A percentile compares a stretch with the other conserved stretches of the same genome.
These are phyloP conservation scores for Arbacia lixula DNA, from an alignment of 53 echinoderm and acorn worm species.

Conservation along the genomic window DNA sequence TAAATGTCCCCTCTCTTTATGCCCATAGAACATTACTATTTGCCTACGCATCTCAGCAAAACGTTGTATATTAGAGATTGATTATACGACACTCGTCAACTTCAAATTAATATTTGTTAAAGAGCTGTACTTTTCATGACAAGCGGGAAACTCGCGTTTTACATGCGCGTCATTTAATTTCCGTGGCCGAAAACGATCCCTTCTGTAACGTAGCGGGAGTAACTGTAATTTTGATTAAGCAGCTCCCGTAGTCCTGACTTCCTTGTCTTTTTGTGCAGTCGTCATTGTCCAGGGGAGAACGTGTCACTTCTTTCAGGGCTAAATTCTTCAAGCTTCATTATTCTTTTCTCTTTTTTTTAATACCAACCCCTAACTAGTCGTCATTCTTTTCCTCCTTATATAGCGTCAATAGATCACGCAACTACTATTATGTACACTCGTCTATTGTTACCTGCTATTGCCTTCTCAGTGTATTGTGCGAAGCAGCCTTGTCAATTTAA, in stretches of 20 bases:
- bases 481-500: constrained; percentile 27
- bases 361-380: constrained; percentile 21
- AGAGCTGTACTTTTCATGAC: too few species aligned
- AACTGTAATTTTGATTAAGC: too few species aligned
- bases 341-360: neutral
- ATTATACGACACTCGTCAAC: too few species aligned
- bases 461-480: neutral
- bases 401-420: neutral
- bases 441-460: neutral
- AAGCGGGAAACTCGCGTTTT: too few species aligned
- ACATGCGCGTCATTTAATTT: too few species aligned
- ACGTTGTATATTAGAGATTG: too few species aligned
- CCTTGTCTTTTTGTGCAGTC: constrained; percentile 2
- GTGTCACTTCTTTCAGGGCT: constrained; percentile 25
- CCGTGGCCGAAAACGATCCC: too few species aligned
- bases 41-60: too few species aligned
- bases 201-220: too few species aligned
- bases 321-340: neutral
- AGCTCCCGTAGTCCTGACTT: constrained; percentile 6
- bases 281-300: constrained; percentile 16
- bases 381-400: neutral
- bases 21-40: too few species aligned
- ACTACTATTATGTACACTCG: neutral
- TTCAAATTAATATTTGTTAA: too few species aligned
- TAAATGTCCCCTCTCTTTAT: too few species aligned